Evolutionary conservation across 1,140 invertebrate species (phyloP).

Genomic region (Caenorhabditis tropicalis): DNA sequence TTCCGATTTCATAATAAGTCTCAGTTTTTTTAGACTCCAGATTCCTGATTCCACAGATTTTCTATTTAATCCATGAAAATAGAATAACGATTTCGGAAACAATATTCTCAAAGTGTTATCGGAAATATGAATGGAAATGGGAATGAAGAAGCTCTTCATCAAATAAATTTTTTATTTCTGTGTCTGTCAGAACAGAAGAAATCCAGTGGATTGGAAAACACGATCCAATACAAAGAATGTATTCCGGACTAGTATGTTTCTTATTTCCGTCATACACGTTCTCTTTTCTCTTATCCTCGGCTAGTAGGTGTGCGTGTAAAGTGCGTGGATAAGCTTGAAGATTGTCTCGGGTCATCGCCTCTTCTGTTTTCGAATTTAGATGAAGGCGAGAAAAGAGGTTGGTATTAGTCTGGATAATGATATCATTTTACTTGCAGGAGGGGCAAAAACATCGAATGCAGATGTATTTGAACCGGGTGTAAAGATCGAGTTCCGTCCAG

Average conservation of each 20-base stretch:
- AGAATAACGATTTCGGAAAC: no score
- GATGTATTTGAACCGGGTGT: not conserved
- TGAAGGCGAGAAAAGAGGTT: not conserved
- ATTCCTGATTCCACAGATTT: not conserved
- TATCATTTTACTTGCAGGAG: not conserved
- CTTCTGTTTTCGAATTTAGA: not conserved
- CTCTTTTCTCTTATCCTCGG: not conserved
- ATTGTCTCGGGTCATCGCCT: not conserved
- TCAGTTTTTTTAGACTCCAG: not conserved
- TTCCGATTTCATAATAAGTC: not conserved
- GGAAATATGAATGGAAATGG: not conserved
- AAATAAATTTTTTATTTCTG: not conserved
- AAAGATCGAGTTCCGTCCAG: not conserved
- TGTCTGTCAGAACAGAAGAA: not conserved
- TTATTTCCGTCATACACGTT: not conserved
- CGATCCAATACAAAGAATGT: slow-evolving; percentile 20
- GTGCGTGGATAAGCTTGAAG: slow-evolving; percentile 1
- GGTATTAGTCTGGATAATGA: not conserved
- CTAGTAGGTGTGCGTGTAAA: slow-evolving; percentile 29
- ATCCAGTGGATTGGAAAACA: not conserved
- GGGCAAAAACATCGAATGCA: not conserved
- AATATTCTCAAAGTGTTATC: no score
- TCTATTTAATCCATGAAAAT: no score
- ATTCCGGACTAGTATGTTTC: slow-evolving; percentile 3
- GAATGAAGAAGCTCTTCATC: not conserved